These are phyloP conservation scores for Elmis aenea DNA, from an alignment of 2,888 invertebrate species.

Conservation along the genomic window DNA sequence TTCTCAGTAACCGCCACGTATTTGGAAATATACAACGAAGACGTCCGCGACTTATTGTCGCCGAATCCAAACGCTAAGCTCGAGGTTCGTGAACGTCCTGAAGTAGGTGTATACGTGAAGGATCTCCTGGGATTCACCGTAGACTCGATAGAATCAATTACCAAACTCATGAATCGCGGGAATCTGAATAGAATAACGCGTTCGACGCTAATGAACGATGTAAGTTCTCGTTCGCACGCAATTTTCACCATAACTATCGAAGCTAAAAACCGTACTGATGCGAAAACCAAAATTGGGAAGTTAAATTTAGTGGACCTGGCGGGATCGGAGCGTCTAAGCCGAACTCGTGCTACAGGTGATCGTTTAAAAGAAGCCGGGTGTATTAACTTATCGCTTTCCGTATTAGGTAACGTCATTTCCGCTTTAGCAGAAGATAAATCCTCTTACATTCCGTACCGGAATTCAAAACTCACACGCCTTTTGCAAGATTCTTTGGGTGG, in stretches of 20 bases:
- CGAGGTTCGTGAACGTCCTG: conserved; percentile 92
- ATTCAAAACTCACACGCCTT: conserved; percentile 91
- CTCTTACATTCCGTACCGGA: conserved; percentile 95
- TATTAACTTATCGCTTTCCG: conserved; percentile 95
- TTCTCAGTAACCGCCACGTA: conserved; percentile 97
- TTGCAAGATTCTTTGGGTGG: conserved; percentile 96
- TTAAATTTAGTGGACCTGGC: conserved; percentile 96
- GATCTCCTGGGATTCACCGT: conserved; percentile 97
- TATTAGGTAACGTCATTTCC: conserved; percentile 96
- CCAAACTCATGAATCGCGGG: conserved; percentile 67
- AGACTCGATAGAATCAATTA: conserved; percentile 53
- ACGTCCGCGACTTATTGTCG: conserved; percentile 85
- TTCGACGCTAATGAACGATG: conserved; percentile 95
- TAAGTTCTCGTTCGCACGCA: conserved; percentile 95
- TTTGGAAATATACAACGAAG: conserved; percentile 98
- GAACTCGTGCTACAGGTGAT: conserved; percentile 91
- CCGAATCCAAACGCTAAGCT: conserved; percentile 81
- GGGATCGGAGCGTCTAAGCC: conserved; percentile 96
- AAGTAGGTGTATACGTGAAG: conserved; percentile 96
- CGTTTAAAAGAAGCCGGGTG: conserved; percentile 94
- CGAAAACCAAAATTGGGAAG: conserved; percentile 91
- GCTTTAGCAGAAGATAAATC: conserved; percentile 96
- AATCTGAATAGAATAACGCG: conserved; percentile 90
- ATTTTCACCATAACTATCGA: conserved; percentile 98
- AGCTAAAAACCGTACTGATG: conserved; percentile 81